Base-by-base conservation (phyloP, 2,113 vertebrate species). In the Anolis carolinensis region DNA sequence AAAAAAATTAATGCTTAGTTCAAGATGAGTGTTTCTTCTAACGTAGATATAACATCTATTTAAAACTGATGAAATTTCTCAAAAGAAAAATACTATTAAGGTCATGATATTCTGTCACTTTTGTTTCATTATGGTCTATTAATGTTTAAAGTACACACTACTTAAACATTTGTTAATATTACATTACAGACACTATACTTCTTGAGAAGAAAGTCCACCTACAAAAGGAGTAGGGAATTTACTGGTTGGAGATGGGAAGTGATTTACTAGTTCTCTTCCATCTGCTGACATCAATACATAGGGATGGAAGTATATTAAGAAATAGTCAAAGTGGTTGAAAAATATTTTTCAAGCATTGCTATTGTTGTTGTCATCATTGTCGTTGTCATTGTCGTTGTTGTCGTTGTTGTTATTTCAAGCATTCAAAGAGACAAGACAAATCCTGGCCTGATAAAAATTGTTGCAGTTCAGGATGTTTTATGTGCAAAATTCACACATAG, bases 1-100 rank as follows among this genome's bases (percentile, higher is more conserved):
- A 85, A 90, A 73, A 93, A 90, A 73, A 93, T 87, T 72, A 72
- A 72, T 72, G 70, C 70, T 34, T 72, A 72, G 14, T 34, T 36
- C 70, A 34, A 36, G 14, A n/a, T 34, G 32, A 72, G 14, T 72
- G 67, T 70, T 70, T 70, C 67, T 70, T 10, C 67, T n/a, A 30
- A 30, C 34, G 70, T 72, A 72, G 34, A 3, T 72, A 32, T 36
- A 36, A 7, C 70, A 65, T 82, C 16, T 89, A 84, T 52, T 93
- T 92, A 87, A 85, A 84, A 11, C 1, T 13, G 76, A 5, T 13
- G 13, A 13, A 71, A 76, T 13, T 7, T 32, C 30, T n/a, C n/a
- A 70, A 72, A 14, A 72, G 8, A 55, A 71, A 36, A 72, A 34
- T 10, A 36, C 5, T 72, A 34, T 5, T 5, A 13, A 72, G 18